Base-by-base conservation (phyloP, 2,888 invertebrate genomes). In the Aspidiotus destructor region DNA sequence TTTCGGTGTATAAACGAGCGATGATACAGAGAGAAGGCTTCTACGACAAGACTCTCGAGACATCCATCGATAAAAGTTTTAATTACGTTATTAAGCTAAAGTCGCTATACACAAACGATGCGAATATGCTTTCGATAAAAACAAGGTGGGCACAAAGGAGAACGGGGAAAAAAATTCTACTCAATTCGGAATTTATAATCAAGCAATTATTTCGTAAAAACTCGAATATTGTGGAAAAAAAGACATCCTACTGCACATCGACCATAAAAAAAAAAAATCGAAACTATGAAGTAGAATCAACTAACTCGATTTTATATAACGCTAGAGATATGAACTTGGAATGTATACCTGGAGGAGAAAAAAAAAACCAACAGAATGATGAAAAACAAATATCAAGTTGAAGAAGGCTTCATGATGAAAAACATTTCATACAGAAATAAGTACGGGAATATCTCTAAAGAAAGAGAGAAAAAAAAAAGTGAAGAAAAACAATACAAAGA, bases 401-500 rank as follows among this genome's bases (percentile, higher is more conserved):
- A 16, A 53, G 41, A 41, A 48, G 41, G 16, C 10, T 57, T 53
- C 53, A 63, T 63, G 63, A 63, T 41, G 63, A 63, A 63, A 63
- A 63, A 63, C 63, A 53, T 63, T 53, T 53, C 53, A 63, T 48
- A 48, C 48, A 63, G 63, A 9, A n/a, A 17, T 48, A 48, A 13
- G 28, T 11, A 11, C 11, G 15, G 8, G 28, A 10, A 62, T 52
- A 15, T 48, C 48, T 52, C 15, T 17, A 40, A 28, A 16, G 13
- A 52, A 57, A 55, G 41, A 41, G 44, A 41, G 15, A 68, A 53
- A 52, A 44, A 40, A 40, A 68, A 41, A 54, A 62, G 55, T 16
- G 16, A n/a, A 55, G 17, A 69, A 62, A 69, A 69, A 69, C 69
- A 69, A 69, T 69, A 42, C 60, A 60, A 68, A 61, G 69, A 69